Evolutionary conservation across 2,888 invertebrate species (phyloP).

Genomic region (Cerceris ruficornis): DNA sequence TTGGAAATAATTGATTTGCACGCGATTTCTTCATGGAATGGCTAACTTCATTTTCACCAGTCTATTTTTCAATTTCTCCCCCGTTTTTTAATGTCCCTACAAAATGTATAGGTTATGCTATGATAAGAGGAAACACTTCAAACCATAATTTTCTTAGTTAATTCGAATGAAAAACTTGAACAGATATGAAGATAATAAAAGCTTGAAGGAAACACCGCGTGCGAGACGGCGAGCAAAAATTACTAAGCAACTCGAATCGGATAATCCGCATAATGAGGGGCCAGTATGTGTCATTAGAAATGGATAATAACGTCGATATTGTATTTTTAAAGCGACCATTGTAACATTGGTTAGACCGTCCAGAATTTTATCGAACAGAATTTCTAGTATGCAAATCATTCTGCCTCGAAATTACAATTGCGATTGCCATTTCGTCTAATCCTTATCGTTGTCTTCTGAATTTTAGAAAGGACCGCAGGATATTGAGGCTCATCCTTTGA

Average conservation of each 20-base stretch:
- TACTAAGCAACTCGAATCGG: conserved; percentile 8
- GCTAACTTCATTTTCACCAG: not conserved
- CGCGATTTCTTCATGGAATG: not conserved
- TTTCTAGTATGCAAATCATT: not conserved
- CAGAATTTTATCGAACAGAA: not conserved
- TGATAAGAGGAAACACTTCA: not conserved
- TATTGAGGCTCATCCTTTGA: conserved; percentile 81
- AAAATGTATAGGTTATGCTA: conserved; percentile 41
- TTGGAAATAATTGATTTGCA: not conserved
- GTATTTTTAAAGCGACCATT: not conserved
- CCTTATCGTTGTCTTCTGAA: not conserved
- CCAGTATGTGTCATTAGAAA: conserved; percentile 27
- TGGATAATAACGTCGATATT: not conserved
- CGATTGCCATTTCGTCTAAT: too few species aligned
- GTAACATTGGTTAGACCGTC: conserved; percentile 2
- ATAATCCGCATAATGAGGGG: not conserved
- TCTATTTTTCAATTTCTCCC: conserved; percentile 8
- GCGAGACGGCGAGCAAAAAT: conserved; percentile 54
- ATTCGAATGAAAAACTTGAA: conserved; percentile 42
- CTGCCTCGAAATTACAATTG: too few species aligned
- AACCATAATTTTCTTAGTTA: conserved; percentile 17
- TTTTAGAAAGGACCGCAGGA: conserved; percentile 82
- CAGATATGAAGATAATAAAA: conserved; percentile 4
- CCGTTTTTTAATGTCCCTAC: conserved; percentile 17
- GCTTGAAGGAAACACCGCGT: conserved; percentile 36